Base-by-base conservation (phyloP, 2,888 invertebrate species). In the Andrena camellia region DNA sequence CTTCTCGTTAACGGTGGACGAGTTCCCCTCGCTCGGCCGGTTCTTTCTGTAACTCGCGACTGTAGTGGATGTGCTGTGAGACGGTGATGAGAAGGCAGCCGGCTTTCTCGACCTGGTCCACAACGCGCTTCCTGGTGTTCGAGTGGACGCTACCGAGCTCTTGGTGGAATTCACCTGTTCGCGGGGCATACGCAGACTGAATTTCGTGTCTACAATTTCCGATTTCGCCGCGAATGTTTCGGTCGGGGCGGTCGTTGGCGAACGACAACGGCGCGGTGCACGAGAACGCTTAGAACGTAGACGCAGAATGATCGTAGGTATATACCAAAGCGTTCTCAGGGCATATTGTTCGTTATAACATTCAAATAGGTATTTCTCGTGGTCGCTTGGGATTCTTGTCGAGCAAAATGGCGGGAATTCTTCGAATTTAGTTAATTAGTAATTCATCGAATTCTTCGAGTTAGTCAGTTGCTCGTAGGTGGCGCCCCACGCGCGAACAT, bases 161-260 rank as follows among this genome's bases (percentile, higher is more conserved):
- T 88, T 92, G 83, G 87, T 87, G 74, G 89, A 75, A 81, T 90
- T 92, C 75, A 91, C 92, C 93, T 93, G 90, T 90, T 90, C 76
- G 68, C 81, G 63, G 75, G 69, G 63, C 60, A 83, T 35, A 81
- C 42, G 68, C 72, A 81, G 33, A 72, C 69, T 83, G 72, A 75
- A 81, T 71, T 71, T 54, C 50, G 13, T 50, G 33, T 26, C 59
- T 6, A 33, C 13, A 57, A 57, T 57, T 57, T 57, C 20, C 23
- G 26, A 50, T 67, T 57, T 63, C 0, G 26, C 26, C n/a, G 26
- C 23, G 35, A n/a, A 10, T 48, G 10, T 17, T 2, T 54, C 48
- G 8, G 1, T 69, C n/a, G 35, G 10, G 33, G 42, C 4, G 2
- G 35, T 68, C 71, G 68, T 68, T 54, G 78, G 31, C n/a, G 48